These are phyloP conservation scores for Oryctolagus cuniculus DNA, from an alignment of 2,113 vertebrate genomes.

Conservation along the genomic window mOryCun1.1 NC_091443.1:60109001-60109500, in stretches of 20 bases:
- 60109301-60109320: slow-evolving; percentile 2
- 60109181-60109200: slow-evolving; percentile 35
- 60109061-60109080: slow-evolving; percentile 39
- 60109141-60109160: slow-evolving; percentile 20
- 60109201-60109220: not conserved
- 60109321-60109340: slow-evolving; percentile 15
- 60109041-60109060: not conserved
- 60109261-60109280: not conserved
- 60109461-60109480: not conserved
- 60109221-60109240: not conserved
- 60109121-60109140: not conserved
- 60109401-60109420: slow-evolving; percentile 3
- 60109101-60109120: not conserved
- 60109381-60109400: slow-evolving; percentile 7
- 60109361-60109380: not conserved
- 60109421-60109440: slow-evolving; percentile 30
- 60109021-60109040: not conserved
- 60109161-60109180: slow-evolving; percentile 42
- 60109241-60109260: not conserved
- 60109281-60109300: not conserved
- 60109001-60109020: not conserved
- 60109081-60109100: slow-evolving; percentile 49
- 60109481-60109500: not conserved
- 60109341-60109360: not conserved
- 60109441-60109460: slow-evolving; percentile 14